Evolutionary conservation across 2,797 vertebrate genomes (phyloP).

Genomic region (Channa striata): DNA sequence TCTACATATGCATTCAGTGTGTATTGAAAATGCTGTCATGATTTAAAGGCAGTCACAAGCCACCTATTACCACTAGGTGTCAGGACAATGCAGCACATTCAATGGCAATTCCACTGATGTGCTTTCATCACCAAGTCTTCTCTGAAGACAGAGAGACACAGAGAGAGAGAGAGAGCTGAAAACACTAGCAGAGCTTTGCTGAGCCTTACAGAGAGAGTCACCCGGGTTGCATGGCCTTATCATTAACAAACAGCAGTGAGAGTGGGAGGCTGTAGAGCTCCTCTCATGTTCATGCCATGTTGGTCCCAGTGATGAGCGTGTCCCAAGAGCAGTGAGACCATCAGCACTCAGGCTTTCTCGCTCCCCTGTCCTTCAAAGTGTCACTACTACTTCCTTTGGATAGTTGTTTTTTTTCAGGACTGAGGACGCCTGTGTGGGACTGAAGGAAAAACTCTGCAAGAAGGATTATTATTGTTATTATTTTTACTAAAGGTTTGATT

Average conservation of each 20-base stretch:
- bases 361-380: slow-evolving; percentile 39
- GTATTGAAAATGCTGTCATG: too few relatives aligned
- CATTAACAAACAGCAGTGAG: slow-evolving; percentile 45
- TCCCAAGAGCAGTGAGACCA: slow-evolving; percentile 51
- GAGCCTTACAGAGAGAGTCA: slow-evolving; percentile 36
- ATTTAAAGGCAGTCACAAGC: background rate
- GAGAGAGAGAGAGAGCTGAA: slow-evolving; percentile 45
- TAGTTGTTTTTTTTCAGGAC: slow-evolving; percentile 24
- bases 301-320: slow-evolving; percentile 54
- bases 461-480: slow-evolving; percentile 39
- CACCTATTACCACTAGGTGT: slow-evolving; percentile 73
- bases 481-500: slow-evolving; percentile 20
- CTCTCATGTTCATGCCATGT: slow-evolving; percentile 48
- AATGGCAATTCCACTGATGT: slow-evolving; percentile 19
- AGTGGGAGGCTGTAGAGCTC: slow-evolving; percentile 54
- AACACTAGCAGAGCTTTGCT: slow-evolving; percentile 45
- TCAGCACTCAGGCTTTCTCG: slow-evolving; percentile 47
- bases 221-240: slow-evolving; percentile 42
- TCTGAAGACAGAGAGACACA: slow-evolving; percentile 11
- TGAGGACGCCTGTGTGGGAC: slow-evolving; percentile 40
- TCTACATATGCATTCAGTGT: too few relatives aligned
- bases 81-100: slow-evolving; percentile 40
- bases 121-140: slow-evolving; percentile 35
- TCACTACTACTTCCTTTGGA: slow-evolving; percentile 32
- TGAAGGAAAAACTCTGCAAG: slow-evolving; percentile 40